Base-by-base conservation (phyloP, 1,140 invertebrate species). In the Xylocopa sonorina region DNA sequence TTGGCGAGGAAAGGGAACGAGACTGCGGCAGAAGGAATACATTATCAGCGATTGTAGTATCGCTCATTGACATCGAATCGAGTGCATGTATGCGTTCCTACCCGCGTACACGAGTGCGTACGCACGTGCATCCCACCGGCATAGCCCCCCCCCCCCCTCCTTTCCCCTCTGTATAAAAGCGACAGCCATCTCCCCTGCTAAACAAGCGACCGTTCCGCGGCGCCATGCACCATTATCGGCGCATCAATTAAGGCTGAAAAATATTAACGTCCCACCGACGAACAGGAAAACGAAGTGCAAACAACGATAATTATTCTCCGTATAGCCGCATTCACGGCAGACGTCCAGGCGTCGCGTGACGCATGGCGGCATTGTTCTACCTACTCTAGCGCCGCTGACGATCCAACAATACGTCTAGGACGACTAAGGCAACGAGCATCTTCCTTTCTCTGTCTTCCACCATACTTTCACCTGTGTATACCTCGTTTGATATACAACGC, bases 351-450 rank as follows among this genome's bases (percentile, higher is more conserved):
- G 66, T 83, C 58, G n/a, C n/a, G 71, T 84, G 83, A 84, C 83
- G 81, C 81, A 83, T 82, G 64, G 53, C 12, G 66, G 77, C 78
- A 85, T 85, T 85, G 83, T 85, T 85, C 83, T 77, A 76, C 72
- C 83, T 81, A 84, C 78, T 57, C 83, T 67, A 46, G 3, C 46
- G 58, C 53, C 69, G 55, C 55, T 51, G 64, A 68, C 32, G 64
- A 34, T 24, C 16, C 55, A 66, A 63, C 82, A 73, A 84, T 82
- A 75, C 76, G 77, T 84, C 75, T 83, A 83, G 75, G 81, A 84
- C 83, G 82, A 84, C 81, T 84, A 84, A 84, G 82, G 29, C 71
- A 50, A 62, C 43, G 51, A 73, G 58, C 63, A 53, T 55, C 32
- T 41, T 18, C 57, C 51, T 34, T n/a, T 38, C n/a, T 38, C 21